Base-by-base conservation (phyloP, 1,140 invertebrate genomes). In the Wiebesia pumilae region DNA sequence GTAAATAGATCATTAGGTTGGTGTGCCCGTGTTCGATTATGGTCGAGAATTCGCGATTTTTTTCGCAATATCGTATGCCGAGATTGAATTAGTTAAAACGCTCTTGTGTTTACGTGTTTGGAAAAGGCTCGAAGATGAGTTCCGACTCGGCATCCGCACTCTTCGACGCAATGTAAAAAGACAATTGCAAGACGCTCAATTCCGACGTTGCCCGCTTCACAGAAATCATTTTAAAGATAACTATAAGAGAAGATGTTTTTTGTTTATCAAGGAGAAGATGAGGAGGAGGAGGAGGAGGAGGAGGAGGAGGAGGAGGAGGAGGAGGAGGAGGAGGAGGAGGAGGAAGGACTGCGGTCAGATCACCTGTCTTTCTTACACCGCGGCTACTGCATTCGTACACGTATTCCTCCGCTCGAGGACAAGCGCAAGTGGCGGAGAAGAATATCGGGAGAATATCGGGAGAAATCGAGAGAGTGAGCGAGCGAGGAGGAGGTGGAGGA, bases 391-490 rank as follows among this genome's bases (percentile, higher is more conserved):
- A 75, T 43, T 43, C 27, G 19, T 16, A 43, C 24, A 75, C 24
- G 71, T 75, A 75, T 27, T 73, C 9, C 24, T 38, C 38, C 51
- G 47, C 30, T 51, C 78, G 58, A 81, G 51, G 54, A 81, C 78
- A 40, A 81, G n/a, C 33, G 38, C n/a, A 12, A 69, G 10, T 14
- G 4, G 83, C 47, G 30, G 73, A 43, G 73, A 83, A 54, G 51
- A 19, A 47, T 6, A 47, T 6, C 6, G 14, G 14, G 6, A 24
- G 67, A 87, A 88, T 84, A 89, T 80, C 69, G 62, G 71, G 51
- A 83, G 82, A 58, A 73, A 69, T 51, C 7, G 6, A 82, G 9
- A 65, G 7, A 33, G 67, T 33, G 19, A 78, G 71, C 73, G 27
- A 85, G 40, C 69, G 40, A 75, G 38, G 16, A 79, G 40, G 81